Conservation (phyloP, 2,888 invertebrate genomes). For the Drosophila meridiana region DNA sequence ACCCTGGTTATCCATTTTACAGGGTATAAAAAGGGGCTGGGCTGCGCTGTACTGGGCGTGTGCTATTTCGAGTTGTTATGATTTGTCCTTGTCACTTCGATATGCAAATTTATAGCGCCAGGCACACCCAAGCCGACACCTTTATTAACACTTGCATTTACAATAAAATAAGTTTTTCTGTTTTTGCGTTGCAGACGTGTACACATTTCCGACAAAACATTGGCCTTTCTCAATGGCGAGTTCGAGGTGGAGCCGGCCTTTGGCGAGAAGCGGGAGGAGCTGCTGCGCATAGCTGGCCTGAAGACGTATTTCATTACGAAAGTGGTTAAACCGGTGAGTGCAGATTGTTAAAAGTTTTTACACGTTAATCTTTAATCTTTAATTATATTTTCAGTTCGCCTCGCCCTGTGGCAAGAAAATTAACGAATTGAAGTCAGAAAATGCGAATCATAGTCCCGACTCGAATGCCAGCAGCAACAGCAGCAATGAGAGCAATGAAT, state of each 20-base stretch:
- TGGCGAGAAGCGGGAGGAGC: conserved; percentile 96
- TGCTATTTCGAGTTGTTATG: conserved; percentile 30
- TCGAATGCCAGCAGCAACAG: conserved; percentile 46
- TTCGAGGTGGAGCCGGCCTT: conserved; percentile 96
- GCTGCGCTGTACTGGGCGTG: neutral
- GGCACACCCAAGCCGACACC: neutral
- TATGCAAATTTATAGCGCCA: conserved; percentile 55
- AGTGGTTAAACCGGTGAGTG: conserved; percentile 92
- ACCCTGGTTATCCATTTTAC: no score
- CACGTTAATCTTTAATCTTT: neutral
- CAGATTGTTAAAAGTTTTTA: neutral
- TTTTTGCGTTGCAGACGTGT: conserved; percentile 88
- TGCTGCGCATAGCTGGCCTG: conserved; percentile 93
- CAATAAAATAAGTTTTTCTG: neutral
- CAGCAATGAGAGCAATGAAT: conserved; percentile 43
- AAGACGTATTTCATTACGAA: conserved; percentile 96
- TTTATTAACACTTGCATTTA: neutral
- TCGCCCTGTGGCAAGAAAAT: conserved; percentile 80
- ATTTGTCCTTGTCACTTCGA: conserved; percentile 58
- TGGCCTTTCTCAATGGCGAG: conserved; percentile 93
- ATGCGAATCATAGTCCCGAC: conserved; percentile 58
- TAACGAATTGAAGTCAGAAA: conserved; percentile 70
- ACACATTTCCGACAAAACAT: conserved; percentile 96
- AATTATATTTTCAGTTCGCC: conserved; percentile 65
- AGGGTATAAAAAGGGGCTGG: neutral